These are phyloP conservation scores for Pelobates fuscus DNA, from an alignment of 2,113 vertebrate genomes.

Conservation along the genomic window DNA sequence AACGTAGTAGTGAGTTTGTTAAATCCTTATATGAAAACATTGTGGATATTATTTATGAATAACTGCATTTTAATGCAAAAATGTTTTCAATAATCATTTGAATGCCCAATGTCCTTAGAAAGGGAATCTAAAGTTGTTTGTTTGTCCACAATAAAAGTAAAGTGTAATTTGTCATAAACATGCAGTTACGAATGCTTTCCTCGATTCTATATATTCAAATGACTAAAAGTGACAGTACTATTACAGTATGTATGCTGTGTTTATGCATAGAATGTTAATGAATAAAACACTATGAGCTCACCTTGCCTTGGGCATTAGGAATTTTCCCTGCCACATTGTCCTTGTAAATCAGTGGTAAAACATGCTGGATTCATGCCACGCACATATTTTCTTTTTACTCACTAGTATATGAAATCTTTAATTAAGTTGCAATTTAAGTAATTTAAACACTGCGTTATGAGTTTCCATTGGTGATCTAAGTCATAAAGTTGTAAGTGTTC, in stretches of 20 bases:
- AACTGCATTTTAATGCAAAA: too few relatives aligned
- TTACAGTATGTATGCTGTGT: conserved; percentile 12
- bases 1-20: too few relatives aligned
- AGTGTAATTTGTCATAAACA: too few relatives aligned
- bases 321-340: conserved; percentile 51
- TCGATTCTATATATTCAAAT: neutral
- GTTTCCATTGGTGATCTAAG: too few relatives aligned
- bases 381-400: conserved; percentile 23
- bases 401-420: conserved; percentile 23
- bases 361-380: conserved; percentile 51
- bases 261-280: conserved; percentile 25
- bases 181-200: too few relatives aligned
- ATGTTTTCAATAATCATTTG: too few relatives aligned
- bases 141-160: neutral
- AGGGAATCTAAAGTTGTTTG: neutral
- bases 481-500: too few relatives aligned
- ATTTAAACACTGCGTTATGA: neutral
- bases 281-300: conserved; percentile 44
- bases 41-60: too few relatives aligned
- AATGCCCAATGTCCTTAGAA: too few relatives aligned
- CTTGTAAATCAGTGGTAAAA: conserved; percentile 54
- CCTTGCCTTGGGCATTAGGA: conserved; percentile 1
- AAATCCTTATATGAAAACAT: too few relatives aligned
- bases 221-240: conserved; percentile 19
- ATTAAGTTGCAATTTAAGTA: conserved; percentile 33